Evolutionary conservation across 2,888 invertebrate genomes (phyloP), one percentile per base, ranked within the genome.

Genomic region (Archips crataeganus): DNA sequence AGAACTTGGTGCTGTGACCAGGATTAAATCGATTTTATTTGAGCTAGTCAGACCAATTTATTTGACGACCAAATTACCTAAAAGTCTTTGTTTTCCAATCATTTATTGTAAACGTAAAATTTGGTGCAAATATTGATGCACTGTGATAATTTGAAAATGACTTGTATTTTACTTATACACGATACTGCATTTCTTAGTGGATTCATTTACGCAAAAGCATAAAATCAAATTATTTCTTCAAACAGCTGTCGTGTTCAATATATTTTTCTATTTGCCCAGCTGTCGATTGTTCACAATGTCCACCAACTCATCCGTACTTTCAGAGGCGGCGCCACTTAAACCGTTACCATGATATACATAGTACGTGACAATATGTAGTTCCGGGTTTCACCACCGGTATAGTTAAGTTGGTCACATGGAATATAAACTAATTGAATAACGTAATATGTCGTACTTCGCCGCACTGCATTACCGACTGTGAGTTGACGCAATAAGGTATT

Each of bases 201-300:
- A 10, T 57, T 6, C 23, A 57, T 57, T 57, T 32, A 8, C 47
- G 47, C 23, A 47, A 60, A 60, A 23, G 13, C 47, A 63, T 13
- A 63, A 63, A 32, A 32, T 47, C 63, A 47, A 47, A 32, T 2
- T 6, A 47, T 13, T 60, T 34, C 8, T 34, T 32, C 6, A 47
- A 32, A 59, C 39, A 59, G 47, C 36, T 65, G 49, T 39, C 51
- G n/a, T 23, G 23, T 71, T 59, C 36, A 49, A 71, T 57, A 23
- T 45, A 23, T 23, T 23, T 51, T 15, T 23, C 6, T 62, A 67
- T 72, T 72, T 62, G 54, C 9, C 6, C 61, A 72, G 71, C 45
- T 67, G 67, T 62, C 15, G 8, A 15, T 9, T 57, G 32, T 36
- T 49, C 32, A 49, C 6, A n/a, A n/a, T 32, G n/a, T 65, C 11